phyloP scores from a whole-genome alignment of 2,797 vertebrate species.

The Dendrocincla tyrannina region DNA sequence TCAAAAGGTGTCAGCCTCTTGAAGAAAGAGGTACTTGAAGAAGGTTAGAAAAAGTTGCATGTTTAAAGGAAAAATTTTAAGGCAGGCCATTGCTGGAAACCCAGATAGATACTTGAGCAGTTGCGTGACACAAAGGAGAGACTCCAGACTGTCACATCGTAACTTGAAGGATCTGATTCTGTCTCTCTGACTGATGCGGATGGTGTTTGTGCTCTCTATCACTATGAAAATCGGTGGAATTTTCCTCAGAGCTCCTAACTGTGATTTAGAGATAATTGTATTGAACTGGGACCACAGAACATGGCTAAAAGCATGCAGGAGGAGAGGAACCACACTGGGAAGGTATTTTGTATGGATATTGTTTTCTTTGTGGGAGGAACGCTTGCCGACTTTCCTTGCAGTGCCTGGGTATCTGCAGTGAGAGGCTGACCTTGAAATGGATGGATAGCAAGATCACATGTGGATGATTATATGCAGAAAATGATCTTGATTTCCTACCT shows the following conservation, averaged over 20 bases:
- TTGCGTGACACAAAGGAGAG: neutral
- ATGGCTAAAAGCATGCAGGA: neutral
- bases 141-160: neutral
- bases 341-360: neutral
- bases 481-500: neutral
- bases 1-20: neutral
- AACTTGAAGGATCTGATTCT: neutral
- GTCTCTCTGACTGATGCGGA: neutral
- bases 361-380: neutral
- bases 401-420: neutral
- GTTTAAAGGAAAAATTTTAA: neutral
- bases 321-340: neutral
- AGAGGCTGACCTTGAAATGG: neutral
- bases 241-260: neutral
- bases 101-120: neutral
- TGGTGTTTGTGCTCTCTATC: neutral
- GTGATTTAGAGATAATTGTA: neutral
- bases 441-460: neutral
- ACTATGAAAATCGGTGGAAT: neutral
- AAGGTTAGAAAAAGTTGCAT: neutral
- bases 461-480: neutral
- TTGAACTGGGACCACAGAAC: neutral
- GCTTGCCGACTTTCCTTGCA: accelerated
- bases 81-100: neutral
- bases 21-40: neutral